Conservation (phyloP, 2,113 vertebrate species). For the Chlamydotis undulata region DNA sequence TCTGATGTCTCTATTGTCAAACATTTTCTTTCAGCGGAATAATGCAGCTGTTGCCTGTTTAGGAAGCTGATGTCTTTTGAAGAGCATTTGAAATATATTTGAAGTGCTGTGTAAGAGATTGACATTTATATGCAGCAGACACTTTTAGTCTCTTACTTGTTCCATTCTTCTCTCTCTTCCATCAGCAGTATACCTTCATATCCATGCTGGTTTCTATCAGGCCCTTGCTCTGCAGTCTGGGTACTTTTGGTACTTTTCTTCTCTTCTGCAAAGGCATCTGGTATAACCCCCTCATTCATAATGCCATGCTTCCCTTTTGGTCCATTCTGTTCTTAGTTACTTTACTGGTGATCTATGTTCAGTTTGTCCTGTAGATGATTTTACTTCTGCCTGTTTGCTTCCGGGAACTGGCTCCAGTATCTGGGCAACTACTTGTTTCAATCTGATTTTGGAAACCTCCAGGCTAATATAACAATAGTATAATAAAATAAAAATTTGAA, state of each 20-base stretch:
- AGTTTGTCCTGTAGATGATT: background rate
- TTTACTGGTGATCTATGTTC: background rate
- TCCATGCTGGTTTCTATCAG: background rate
- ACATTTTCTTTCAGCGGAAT: background rate
- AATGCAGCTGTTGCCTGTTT: background rate
- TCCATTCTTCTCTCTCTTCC: background rate
- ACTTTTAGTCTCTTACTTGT: background rate
- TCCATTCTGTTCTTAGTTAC: background rate
- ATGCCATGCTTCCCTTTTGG: background rate
- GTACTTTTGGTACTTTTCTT: background rate
- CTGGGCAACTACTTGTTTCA: background rate
- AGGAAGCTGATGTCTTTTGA: background rate
- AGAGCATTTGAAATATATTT: background rate
- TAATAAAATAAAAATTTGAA: background rate
- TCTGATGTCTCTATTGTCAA: background rate
- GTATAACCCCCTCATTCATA: accelerated
- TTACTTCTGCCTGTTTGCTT: background rate
- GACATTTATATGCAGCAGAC: background rate
- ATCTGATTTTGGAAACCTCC: background rate
- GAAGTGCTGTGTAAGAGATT: background rate
- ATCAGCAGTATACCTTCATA: background rate
- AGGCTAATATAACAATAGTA: background rate
- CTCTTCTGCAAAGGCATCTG: background rate
- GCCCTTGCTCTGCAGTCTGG: background rate
- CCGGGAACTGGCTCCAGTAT: background rate